Percentiles rank a stretch among this genome's conserved stretches.
phyloP scores from a whole-genome alignment of 2,888 invertebrate genomes.

The Mesorhabditis belari region DNA sequence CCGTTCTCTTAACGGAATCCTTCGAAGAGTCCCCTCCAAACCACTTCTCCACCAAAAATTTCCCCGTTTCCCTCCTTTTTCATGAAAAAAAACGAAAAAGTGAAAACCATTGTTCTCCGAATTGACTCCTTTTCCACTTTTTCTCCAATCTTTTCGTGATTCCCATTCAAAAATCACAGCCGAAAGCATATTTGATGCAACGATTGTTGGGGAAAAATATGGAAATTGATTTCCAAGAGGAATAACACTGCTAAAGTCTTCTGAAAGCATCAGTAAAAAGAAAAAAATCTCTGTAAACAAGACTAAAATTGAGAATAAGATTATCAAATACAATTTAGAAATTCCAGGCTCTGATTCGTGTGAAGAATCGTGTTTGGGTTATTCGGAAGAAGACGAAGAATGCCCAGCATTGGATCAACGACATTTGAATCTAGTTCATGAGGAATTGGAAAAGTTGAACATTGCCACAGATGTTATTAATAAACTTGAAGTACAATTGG shows the following conservation, averaged over 20 bases:
- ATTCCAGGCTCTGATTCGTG: neutral
- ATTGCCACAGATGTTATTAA: conserved; percentile 57
- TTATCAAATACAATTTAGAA: neutral
- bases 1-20: too few species aligned
- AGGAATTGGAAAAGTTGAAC: conserved; percentile 56
- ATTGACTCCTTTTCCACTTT: neutral
- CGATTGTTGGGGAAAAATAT: too few species aligned
- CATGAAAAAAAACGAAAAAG: too few species aligned
- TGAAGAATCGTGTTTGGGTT: neutral
- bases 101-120: neutral
- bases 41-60: too few species aligned
- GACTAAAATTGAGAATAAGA: neutral
- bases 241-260: too few species aligned
- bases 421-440: conserved; percentile 51
- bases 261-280: neutral
- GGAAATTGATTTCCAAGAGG: too few species aligned
- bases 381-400: conserved; percentile 25
- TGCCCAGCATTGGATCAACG: conserved; percentile 33
- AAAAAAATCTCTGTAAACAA: neutral
- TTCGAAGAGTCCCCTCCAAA: too few species aligned
- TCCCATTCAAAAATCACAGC: neutral
- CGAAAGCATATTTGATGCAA: too few species aligned
- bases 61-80: too few species aligned
- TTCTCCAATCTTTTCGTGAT: too few species aligned
- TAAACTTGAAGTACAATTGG: conserved; percentile 54